Evolutionary conservation across 2,113 vertebrate species (phyloP), one percentile per base, ranked within the genome.

Genomic region (Clarias macrocephalus): DNA sequence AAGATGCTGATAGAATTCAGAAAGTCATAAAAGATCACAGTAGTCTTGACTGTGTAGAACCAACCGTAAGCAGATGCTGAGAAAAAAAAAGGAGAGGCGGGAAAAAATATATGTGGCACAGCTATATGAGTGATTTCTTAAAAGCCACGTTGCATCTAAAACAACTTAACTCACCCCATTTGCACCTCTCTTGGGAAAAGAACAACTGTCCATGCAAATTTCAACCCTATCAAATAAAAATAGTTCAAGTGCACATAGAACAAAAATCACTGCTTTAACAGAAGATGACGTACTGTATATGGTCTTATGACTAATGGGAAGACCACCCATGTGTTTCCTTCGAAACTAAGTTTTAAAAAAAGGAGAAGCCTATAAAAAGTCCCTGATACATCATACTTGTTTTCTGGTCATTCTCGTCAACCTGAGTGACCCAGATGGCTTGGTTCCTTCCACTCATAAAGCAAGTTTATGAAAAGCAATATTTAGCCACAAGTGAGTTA

Each of bases 1-100:
- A 79, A 57, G 52, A 33, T 59, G 21, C 48, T 56, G 52, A 16
- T 16, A 28, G 48, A 25, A 56, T 57, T 16, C 76, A 83, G 18
- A 72, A 72, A 60, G 68, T 59, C 60, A 30, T 25, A 57, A 73
- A 68, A 72, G 70, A 25, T n/a, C 13, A 48, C 5, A 59, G 33
- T 37, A 57, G 16, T 56, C 30, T 48, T 42, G 33, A 33, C 16
- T 76, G 68, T 48, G 28, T 48, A 52, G 63, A 83, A 83, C 19
- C 42, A 83, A 54, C 63, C 42, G 18, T 66, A 82, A 82, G 23
- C 62, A 83, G 81, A 66, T 48, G 62, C 19, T 83, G 25, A 83
- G 60, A 7, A 7, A 54, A 66, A 28, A 82, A 42, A 83, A 54
- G 56, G 12, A 9, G 42, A 70, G 82, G 18, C 33, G 10, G 28